phyloP scores from a whole-genome alignment of 2,113 vertebrate species.

The Ammospiza nelsoni region DNA sequence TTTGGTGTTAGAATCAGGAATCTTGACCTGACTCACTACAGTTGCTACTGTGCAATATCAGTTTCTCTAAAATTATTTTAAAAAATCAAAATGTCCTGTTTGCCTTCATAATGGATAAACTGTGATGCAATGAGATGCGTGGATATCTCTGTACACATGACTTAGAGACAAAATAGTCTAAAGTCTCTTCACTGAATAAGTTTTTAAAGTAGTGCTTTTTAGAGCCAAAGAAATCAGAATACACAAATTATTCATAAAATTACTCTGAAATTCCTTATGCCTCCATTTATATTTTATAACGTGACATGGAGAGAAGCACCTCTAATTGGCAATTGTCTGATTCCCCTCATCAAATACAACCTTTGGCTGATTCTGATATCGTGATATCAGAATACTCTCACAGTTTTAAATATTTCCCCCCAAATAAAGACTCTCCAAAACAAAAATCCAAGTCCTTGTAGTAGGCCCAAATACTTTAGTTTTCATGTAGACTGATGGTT shows the following conservation, averaged over 20 bases:
- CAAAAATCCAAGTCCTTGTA: background rate
- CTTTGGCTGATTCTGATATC: background rate
- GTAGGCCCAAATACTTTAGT: background rate
- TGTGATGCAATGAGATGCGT: background rate
- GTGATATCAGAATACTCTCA: background rate
- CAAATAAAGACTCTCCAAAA: background rate
- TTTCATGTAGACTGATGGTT: background rate
- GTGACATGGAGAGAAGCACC: background rate
- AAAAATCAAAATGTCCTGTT: background rate
- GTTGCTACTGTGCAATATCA: background rate
- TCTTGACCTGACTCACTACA: background rate
- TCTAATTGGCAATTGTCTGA: background rate
- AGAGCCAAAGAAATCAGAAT: background rate
- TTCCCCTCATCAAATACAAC: background rate
- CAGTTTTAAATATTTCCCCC: background rate
- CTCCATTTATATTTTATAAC: background rate
- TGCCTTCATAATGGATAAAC: background rate
- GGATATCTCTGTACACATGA: fast-evolving
- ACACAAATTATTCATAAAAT: background rate
- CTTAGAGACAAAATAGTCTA: background rate
- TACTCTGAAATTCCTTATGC: background rate
- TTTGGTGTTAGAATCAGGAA: background rate
- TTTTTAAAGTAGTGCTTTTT: background rate
- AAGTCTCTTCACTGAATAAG: background rate
- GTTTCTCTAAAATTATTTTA: background rate